Base-by-base conservation (phyloP, 92 coral and sea anemone genomes). In the Paragorgia papillata region DNA sequence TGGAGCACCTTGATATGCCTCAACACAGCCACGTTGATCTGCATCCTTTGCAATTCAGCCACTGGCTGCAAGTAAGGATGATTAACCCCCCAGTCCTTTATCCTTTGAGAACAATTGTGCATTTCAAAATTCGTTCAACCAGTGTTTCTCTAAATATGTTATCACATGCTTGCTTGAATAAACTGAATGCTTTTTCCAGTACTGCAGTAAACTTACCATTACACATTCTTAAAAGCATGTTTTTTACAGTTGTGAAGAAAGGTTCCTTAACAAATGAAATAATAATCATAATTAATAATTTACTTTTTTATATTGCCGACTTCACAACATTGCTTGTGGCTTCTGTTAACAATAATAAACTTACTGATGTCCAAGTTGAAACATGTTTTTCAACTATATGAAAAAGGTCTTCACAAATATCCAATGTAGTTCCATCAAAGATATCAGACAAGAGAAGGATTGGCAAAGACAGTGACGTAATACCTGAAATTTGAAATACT, bases 311-410 rank as follows among this genome's bases (percentile, higher is more conserved):
- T n/a, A n/a, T n/a, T n/a, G n/a, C n/a, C n/a, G n/a, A n/a, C n/a
- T n/a, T n/a, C n/a, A n/a, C n/a, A n/a, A n/a, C n/a, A n/a, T n/a
- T n/a, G n/a, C n/a, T n/a, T n/a, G n/a, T n/a, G n/a, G n/a, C n/a
- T n/a, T n/a, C n/a, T n/a, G n/a, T n/a, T n/a, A n/a, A n/a, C n/a
- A n/a, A n/a, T n/a, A n/a, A 10, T 37, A 32, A 57, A 44, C 87
- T 74, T 68, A 92, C 95, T 86, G 76, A 86, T 10, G 97, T 93
- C 97, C 97, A 93, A 15, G 92, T 87, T 19, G 93, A 88, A 24
- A 93, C 97, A 61, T 75, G 89, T 77, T 90, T 96, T 80, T 93
- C 97, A 2, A 93, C 97, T 90, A 93, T 88, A 25, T 85, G 62
- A 69, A 93, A 93, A 46, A 88, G 59, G 12, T 87, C 63, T 40